Base-by-base conservation (phyloP, 2,113 vertebrate species). In the Rhinoderma darwinii region DNA sequence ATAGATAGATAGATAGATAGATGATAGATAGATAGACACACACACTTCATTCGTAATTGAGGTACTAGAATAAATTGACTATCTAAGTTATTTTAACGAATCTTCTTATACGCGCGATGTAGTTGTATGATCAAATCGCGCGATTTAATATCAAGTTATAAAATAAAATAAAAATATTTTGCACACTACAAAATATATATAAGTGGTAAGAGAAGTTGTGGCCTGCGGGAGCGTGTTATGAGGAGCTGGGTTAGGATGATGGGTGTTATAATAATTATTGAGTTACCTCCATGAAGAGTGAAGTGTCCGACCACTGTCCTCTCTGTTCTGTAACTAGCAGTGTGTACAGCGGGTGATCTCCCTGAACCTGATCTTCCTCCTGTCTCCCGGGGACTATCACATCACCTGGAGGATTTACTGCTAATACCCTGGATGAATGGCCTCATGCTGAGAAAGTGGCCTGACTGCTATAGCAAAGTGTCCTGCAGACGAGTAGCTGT, bases 361-460 rank as follows among this genome's bases (percentile, higher is more conserved):
- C 15, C 73, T 72, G 68, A 27, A 70, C 43, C 81, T 50, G 39
- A 41, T 68, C 30, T n/a, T 84, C 72, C 27, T 25, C n/a, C 41
- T 75, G 74, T 41, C 77, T 54, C 77, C 85, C 84, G 32, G 44
- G 66, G 85, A 56, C 66, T 81, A 81, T 81, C 77, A 82, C 20
- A 68, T 86, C 56, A 86, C 76, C 81, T 75, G 51, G 70, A 59
- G 54, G 84, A 85, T 85, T 61, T 76, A 30, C 51, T 25, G 56
- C 56, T 41, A 75, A 61, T 66, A 54, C 78, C n/a, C 11, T 59
- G 84, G 59, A 47, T 79, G 35, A 63, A 61, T 30, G 27, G 27
- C 70, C n/a, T 35, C 32, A 54, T 30, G 76, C 66, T 78, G 41
- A 70, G 32, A 86, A 47, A 85, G 84, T 77, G 73, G 41, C 35